Evolutionary conservation across 2,113 vertebrate genomes (phyloP).

Genomic region (Python bivittatus): DNA sequence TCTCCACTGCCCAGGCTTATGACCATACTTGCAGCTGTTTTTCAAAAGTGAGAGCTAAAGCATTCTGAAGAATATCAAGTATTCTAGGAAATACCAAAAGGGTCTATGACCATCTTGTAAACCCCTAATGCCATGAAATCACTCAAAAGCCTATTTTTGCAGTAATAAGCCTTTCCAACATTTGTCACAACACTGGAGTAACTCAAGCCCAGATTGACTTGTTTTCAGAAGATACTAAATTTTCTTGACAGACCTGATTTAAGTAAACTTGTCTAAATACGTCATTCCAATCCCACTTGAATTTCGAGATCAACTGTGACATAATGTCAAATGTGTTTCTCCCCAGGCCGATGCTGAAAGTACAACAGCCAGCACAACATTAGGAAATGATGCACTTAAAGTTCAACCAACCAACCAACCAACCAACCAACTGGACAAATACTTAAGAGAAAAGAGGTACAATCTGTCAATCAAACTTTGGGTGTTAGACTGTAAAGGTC

Average conservation of each 20-base stretch:
- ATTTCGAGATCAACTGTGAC: neutral
- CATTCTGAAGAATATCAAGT: neutral
- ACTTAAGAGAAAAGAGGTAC: neutral
- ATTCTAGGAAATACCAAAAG: neutral
- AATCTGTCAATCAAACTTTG: slow-evolving; percentile 4
- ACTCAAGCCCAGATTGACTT: neutral
- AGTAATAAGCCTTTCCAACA: neutral
- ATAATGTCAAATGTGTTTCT: neutral
- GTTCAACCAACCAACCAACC: too few relatives aligned
- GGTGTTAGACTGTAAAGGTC: slow-evolving; percentile 3
- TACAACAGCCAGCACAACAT: neutral
- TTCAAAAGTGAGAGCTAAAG: neutral
- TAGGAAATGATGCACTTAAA: neutral
- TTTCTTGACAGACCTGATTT: neutral
- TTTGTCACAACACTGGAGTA: neutral
- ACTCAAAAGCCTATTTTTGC: neutral
- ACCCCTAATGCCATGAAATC: neutral
- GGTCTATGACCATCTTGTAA: neutral
- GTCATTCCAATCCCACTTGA: neutral
- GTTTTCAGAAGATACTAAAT: neutral
- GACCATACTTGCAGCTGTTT: neutral
- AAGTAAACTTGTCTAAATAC: neutral
- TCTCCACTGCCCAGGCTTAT: neutral
- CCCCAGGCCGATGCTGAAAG: neutral
- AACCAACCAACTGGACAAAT: neutral